A percentile compares a stretch with the other conserved stretches of the same genome.
These are phyloP conservation scores for Scleropages formosus DNA, from an alignment of 2,797 vertebrate genomes.

Conservation along the genomic window DNA sequence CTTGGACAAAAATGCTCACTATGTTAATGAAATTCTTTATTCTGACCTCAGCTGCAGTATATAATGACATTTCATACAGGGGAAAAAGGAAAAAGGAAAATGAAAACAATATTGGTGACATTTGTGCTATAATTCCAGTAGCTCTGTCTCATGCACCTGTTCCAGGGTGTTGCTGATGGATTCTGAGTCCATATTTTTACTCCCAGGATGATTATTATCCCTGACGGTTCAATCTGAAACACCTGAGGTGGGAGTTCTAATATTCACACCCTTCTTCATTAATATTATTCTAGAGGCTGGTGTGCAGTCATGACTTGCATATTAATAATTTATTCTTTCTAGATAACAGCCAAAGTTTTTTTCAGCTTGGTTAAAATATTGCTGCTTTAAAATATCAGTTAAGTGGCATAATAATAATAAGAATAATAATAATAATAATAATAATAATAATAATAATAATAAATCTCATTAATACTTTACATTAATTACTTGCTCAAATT, in stretches of 20 bases:
- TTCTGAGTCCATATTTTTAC: conserved; percentile 11
- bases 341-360: not conserved
- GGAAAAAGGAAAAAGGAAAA: conserved; percentile 7
- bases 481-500: too few species aligned
- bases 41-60: not conserved
- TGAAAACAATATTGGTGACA: conserved; percentile 16
- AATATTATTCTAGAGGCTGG: not conserved
- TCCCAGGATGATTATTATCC: conserved; percentile 1
- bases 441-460: too few species aligned
- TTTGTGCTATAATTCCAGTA: not conserved
- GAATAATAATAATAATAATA: too few species aligned
- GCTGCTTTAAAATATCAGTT: not conserved
- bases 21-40: too few species aligned
- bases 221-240: conserved; percentile 18
- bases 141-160: conserved; percentile 5
- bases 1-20: too few species aligned
- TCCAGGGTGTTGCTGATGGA: not conserved
- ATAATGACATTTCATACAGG: not conserved
- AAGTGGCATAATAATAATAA: not conserved
- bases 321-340: not conserved
- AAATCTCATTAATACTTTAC: too few species aligned
- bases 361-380: not conserved
- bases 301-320: not conserved
- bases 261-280: conserved; percentile 5
- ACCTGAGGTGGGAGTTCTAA: not conserved